These are phyloP conservation scores for Terrapene triunguis DNA, from an alignment of 2,113 vertebrate genomes.

Conservation along the genomic window DNA sequence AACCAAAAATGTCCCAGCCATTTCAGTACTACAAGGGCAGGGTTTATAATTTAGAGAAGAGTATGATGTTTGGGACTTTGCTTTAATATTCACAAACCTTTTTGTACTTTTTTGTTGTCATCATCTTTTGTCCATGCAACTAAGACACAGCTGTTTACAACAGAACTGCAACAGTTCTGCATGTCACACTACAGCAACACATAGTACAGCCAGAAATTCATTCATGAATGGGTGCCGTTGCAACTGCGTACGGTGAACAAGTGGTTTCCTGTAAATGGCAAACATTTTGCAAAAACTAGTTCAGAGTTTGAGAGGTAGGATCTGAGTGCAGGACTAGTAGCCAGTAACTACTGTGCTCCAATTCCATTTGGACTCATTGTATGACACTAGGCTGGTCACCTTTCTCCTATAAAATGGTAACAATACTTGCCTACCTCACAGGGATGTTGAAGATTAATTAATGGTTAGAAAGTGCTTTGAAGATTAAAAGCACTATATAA, in stretches of 20 bases:
- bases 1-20: background rate
- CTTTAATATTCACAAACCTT: background rate
- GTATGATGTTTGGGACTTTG: background rate
- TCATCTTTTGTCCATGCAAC: background rate
- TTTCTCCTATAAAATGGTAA: background rate
- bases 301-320: background rate
- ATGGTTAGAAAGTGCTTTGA: background rate
- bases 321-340: background rate
- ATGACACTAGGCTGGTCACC: background rate
- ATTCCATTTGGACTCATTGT: background rate
- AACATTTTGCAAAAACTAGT: background rate
- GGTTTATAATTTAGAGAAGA: background rate
- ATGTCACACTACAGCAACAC: accelerated
- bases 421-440: background rate
- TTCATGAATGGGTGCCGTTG: accelerated
- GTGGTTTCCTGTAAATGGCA: background rate
- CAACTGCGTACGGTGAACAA: background rate
- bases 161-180: too few species aligned
- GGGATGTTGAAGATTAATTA: background rate
- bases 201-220: background rate
- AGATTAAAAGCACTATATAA: background rate
- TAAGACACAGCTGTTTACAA: accelerated
- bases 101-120: background rate
- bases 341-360: background rate
- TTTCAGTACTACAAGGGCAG: background rate